Conservation (phyloP, 2,113 vertebrate species). For the Mellivora capensis region DNA sequence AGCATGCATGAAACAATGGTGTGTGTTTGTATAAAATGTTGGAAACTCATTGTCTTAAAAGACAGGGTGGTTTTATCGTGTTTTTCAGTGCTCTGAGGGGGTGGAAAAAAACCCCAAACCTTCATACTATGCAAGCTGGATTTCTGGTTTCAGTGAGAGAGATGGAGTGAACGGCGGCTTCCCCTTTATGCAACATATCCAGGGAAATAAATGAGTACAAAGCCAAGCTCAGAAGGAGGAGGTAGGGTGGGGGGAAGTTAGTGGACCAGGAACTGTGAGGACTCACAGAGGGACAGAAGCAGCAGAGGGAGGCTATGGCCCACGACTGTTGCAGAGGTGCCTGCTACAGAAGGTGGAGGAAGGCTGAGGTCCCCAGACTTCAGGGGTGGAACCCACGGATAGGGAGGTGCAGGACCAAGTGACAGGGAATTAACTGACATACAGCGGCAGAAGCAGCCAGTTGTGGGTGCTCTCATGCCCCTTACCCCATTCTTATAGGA, state of each 20-base stretch:
- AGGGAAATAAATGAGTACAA: neutral
- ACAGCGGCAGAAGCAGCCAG: neutral
- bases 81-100: neutral
- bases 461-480: neutral
- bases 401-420: too few species aligned
- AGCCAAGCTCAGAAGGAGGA: neutral
- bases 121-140: neutral
- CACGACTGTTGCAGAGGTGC: neutral
- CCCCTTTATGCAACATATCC: neutral
- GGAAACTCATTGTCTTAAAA: neutral
- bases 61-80: neutral
- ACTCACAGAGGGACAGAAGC: neutral
- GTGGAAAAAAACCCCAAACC: neutral
- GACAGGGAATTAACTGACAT: neutral
- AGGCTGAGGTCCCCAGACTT: neutral
- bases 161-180: neutral
- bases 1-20: neutral
- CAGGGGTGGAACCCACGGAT: neutral
- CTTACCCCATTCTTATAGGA: neutral
- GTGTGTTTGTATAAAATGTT: neutral
- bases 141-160: neutral
- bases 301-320: neutral
- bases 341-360: neutral
- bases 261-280: neutral
- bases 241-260: neutral